Conservation (phyloP, 2,113 vertebrate genomes). For the Ictalurus punctatus region DNA sequence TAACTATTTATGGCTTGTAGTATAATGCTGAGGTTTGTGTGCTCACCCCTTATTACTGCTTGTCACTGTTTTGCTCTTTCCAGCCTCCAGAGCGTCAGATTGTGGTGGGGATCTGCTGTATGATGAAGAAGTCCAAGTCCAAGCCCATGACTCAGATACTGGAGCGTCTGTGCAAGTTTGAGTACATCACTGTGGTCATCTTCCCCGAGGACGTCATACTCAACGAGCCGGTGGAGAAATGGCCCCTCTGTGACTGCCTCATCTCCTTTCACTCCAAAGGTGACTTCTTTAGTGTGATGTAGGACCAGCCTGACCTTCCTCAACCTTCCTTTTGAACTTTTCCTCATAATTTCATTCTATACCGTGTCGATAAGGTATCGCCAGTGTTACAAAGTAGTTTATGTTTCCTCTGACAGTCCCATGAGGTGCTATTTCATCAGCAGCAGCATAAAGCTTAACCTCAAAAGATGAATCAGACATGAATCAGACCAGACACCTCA, state of each 20-base stretch:
- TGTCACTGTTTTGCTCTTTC: background rate
- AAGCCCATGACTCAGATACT: constrained; percentile 99
- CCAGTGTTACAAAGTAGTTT: background rate
- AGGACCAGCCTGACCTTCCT: background rate
- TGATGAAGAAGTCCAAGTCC: constrained; percentile 99
- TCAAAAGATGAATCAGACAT: background rate
- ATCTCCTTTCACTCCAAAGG: constrained; percentile 99
- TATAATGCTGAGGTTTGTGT: constrained; percentile 21
- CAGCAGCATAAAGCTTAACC: background rate
- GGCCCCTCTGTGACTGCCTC: constrained; percentile 96
- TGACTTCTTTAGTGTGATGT: constrained; percentile 55
- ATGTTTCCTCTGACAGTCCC: background rate
- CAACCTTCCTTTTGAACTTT: background rate
- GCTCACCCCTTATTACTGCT: constrained; percentile 2
- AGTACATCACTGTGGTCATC: constrained; percentile 96
- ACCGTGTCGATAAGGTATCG: too few species aligned
- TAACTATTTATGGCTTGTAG: background rate
- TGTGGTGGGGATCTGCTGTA: constrained; percentile 95
- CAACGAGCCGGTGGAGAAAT: constrained; percentile 92
- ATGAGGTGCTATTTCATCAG: background rate
- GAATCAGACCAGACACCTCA: background rate
- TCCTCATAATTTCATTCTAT: background rate
- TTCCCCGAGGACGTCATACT: constrained; percentile 96
- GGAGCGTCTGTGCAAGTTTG: constrained; percentile 94
- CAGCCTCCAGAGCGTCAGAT: constrained; percentile 94